These are phyloP conservation scores for Eledona agricola DNA, from an alignment of 2,888 invertebrate species.

Conservation along the genomic window DNA sequence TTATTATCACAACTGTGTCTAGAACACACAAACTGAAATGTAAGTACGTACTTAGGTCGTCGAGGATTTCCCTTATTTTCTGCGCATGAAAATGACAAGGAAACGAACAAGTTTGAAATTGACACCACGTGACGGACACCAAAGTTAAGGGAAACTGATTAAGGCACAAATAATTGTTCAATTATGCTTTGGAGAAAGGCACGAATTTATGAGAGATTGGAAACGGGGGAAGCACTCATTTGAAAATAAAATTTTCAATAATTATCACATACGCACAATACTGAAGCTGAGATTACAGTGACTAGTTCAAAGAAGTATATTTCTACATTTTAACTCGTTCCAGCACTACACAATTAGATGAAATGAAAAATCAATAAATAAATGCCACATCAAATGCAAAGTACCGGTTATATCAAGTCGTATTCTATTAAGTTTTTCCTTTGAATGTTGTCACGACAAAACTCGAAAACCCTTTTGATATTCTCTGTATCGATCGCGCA, in stretches of 20 bases:
- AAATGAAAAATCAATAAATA: no score
- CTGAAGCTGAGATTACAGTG: constrained; percentile 3
- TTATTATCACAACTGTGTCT: constrained; percentile 4
- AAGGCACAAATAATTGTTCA: constrained; percentile 26
- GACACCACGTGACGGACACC: constrained; percentile 4
- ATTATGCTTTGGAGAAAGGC: constrained; percentile 16
- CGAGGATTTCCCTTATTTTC: no score
- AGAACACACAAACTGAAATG: no score
- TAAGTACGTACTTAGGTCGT: no score
- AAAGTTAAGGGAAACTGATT: constrained; percentile 9
- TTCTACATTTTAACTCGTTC: no score
- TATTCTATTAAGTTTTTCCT: constrained; percentile 38
- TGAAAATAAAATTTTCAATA: neutral
- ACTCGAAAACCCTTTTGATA: constrained; percentile 42
- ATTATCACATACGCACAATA: constrained; percentile 27
- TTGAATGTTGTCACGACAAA: constrained; percentile 41
- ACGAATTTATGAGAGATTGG: constrained; percentile 8
- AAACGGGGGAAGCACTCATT: constrained; percentile 14
- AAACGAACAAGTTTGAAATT: no score
- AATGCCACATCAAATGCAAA: no score
- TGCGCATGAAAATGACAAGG: no score
- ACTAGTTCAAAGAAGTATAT: no score
- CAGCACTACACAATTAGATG: no score
- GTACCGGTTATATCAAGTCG: constrained; percentile 33
- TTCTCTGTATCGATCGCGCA: constrained; percentile 99